These are phyloP conservation scores for Frankliniella intonsa DNA, from an alignment of 2,888 invertebrate species.

Conservation along the genomic window DNA sequence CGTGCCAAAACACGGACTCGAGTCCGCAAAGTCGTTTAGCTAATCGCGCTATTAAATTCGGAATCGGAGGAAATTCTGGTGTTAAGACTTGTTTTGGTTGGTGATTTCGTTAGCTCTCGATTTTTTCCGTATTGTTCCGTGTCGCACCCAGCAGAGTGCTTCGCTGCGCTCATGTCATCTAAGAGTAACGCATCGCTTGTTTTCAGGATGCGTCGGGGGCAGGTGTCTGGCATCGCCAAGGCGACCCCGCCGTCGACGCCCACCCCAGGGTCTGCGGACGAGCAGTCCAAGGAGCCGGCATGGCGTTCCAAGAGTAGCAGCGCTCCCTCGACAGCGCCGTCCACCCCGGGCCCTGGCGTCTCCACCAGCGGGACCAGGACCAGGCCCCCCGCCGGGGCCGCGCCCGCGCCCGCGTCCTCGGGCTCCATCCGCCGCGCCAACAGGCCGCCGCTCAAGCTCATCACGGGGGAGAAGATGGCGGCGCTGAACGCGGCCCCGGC, in stretches of 20 bases:
- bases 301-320: too few relatives aligned
- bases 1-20: too few relatives aligned
- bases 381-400: neutral
- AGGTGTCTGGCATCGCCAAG: neutral
- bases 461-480: neutral
- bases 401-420: too few relatives aligned
- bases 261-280: neutral
- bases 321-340: neutral
- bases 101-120: too few relatives aligned
- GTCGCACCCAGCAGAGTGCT: too few relatives aligned
- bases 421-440: neutral
- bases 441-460: conserved; percentile 15
- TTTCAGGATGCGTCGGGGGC: neutral
- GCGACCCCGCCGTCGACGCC: conserved; percentile 3
- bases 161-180: too few relatives aligned
- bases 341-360: neutral
- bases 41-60: too few relatives aligned
- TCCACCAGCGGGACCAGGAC: neutral
- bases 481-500: neutral
- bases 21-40: too few relatives aligned
- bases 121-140: too few relatives aligned
- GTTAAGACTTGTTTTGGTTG: too few relatives aligned
- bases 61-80: too few relatives aligned
- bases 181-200: neutral
- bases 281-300: too few relatives aligned